Base-by-base conservation (phyloP, 2,888 invertebrate genomes). In the Copidosoma aretas region DNA sequence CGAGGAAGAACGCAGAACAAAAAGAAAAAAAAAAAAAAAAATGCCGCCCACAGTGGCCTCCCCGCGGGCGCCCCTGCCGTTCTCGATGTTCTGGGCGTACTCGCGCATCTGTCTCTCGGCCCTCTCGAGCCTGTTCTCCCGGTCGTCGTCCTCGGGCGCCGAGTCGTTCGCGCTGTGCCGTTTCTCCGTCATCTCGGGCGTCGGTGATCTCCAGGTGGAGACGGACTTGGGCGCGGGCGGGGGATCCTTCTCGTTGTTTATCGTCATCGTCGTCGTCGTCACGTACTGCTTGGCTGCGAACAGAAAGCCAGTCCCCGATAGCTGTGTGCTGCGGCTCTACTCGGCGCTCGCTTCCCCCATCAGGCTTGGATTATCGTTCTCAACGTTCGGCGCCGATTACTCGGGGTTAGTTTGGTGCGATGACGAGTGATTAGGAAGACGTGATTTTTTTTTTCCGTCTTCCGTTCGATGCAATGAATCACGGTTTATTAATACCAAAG, bases 51-150 rank as follows among this genome's bases (percentile, higher is more conserved):
- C 70, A 60, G 43, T 21, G 4, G 25, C 49, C 15, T 67, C 63
- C 0, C 52, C 60, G 1, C 63, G 63, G 2, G 56, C 64, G 8
- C 71, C 67, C 67, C 73, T 54, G 3, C 77, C 78, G 24, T 78
- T 81, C 41, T 81, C 80, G 12, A 81, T 74, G 58, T 80, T 81
- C 65, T 80, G 79, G 4, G 74, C 64, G 67, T 79, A 79, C 32
- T 81, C 80, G 19, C 66, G 63, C 32, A 77, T 77, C 66, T 82
- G 80, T 53, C 77, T 73, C 15, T 79, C 80, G 1, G 73, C 77
- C 56, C 73, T 70, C 17, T 77, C 75, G 49, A 71, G 72, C 21
- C 73, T 61, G 10, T 63, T 61, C n/a, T 67, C 72, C 15, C 61
- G 63, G 3, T 60, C 65, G 52, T 60, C 59, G 14, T 68, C 68